A percentile compares a stretch with the other conserved stretches of the same genome.
phyloP scores from a whole-genome alignment of 2,888 invertebrate species.

The Leucoptera coffeella region DNA sequence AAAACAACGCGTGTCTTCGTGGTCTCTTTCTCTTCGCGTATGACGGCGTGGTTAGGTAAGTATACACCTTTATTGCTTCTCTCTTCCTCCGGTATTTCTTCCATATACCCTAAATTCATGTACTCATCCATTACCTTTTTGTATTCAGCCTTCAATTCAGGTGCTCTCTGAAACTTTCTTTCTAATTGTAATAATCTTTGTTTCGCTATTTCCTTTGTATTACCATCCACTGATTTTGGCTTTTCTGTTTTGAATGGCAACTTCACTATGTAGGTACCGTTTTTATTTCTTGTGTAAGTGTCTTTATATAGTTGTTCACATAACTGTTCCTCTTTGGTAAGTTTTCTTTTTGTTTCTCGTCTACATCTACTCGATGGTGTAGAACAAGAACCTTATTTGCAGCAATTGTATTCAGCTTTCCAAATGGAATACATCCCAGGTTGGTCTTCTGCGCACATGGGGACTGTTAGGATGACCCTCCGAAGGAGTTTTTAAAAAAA shows the following conservation, averaged over 20 bases:
- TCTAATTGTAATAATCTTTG: conserved; percentile 6
- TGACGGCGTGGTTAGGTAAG: conserved; percentile 12
- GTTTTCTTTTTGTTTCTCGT: conserved; percentile 4
- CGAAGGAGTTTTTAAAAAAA: no score
- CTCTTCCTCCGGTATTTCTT: conserved; percentile 4
- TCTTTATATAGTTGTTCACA: conserved; percentile 9
- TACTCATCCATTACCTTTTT: conserved; percentile 8
- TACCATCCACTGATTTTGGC: conserved; percentile 4
- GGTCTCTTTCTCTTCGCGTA: conserved; percentile 9
- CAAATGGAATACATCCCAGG: conserved; percentile 6
- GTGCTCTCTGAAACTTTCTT: conserved; percentile 5
- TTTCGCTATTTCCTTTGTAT: conserved; percentile 4
- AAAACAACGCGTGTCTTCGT: no score
- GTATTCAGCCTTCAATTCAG: conserved; percentile 7
- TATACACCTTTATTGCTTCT: conserved; percentile 6
- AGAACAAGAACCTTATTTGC: conserved; percentile 4
- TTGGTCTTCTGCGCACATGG: conserved; percentile 2
- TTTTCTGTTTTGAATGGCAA: conserved; percentile 1
- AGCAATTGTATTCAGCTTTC: no score
- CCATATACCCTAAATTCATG: no score
- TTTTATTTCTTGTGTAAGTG: conserved; percentile 5
- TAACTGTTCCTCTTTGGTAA: no score
- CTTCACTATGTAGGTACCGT: no score
- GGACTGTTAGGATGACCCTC: no score
- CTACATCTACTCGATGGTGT: conserved; percentile 4